Base-by-base conservation (phyloP, 2,888 invertebrate genomes). In the Chymomyza procnemis region DNA sequence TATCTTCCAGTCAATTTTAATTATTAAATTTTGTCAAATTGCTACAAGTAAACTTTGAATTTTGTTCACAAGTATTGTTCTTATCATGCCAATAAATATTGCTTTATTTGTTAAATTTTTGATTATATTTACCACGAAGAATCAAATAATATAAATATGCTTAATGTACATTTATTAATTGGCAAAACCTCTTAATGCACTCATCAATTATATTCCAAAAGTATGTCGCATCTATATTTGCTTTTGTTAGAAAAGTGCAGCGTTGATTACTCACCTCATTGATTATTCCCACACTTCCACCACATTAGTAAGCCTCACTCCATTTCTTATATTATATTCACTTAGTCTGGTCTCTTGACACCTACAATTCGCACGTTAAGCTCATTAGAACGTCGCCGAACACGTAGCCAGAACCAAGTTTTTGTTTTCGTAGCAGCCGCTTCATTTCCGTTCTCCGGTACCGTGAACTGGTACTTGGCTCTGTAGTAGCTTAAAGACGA, bases 301-400 rank as follows among this genome's bases (percentile, higher is more conserved):
- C 6, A 19, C n/a, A 14, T 47, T 46, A 4, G 8, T 22, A 47
- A 55, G 47, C 21, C 19, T 46, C 47, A 9, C 19, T 14, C 4
- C 21, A 26, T 26, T 26, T 26, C 8, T 26, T 6, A 1, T 19
- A 14, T 59, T 6, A 46, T 30, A 61, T 55, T 60, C 60, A 18
- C 55, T 12, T 57, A 41, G 57, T 59, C 80, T 85, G 84, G 63
- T 76, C 74, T 68, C 73, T 71, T 78, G 69, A 79, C 81, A 81
- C 78, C 77, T 75, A 76, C 69, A 74, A 69, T 79, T 73, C 71
- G 68, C 75, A 74, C 73, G 63, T 63, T 64, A 62, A 62, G 30
- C 64, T 63, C 41, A 61, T 64, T 64, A 52, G 59, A 30, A 61
- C 34, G 67, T 76, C 85, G 76, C 75, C 52, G 68, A 64, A 70